Evolutionary conservation across 2,888 invertebrate genomes (phyloP).

Genomic region (Eupithecia inturbata): DNA sequence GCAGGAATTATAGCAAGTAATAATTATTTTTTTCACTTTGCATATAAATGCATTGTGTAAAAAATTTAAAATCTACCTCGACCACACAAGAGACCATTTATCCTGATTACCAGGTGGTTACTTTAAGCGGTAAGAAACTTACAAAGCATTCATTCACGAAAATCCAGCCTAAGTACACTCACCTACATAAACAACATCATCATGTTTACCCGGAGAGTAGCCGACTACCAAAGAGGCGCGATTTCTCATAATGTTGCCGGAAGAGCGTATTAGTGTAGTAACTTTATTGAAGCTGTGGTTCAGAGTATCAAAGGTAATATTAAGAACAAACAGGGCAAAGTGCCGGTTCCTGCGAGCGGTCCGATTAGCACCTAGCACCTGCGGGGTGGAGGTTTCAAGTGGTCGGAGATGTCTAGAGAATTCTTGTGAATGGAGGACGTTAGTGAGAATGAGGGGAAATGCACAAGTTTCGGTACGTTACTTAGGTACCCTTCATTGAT

Average conservation of each 20-base stretch:
- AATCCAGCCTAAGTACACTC: conserved; percentile 32
- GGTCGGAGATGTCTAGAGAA: neutral
- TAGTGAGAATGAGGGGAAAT: neutral
- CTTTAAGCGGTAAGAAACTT: conserved; percentile 11
- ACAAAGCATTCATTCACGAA: conserved; percentile 36
- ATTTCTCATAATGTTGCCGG: conserved; percentile 77
- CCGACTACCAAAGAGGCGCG: conserved; percentile 59
- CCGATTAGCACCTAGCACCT: conserved; percentile 72
- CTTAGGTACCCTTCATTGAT: neutral
- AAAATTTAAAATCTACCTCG: neutral
- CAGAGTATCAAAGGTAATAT: conserved; percentile 55
- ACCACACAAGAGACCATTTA: conserved; percentile 11
- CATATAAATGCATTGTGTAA: neutral
- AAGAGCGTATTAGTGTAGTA: conserved; percentile 75
- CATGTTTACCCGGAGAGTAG: conserved; percentile 58
- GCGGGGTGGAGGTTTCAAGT: neutral
- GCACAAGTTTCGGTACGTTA: neutral
- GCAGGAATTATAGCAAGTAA: no score
- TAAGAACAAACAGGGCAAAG: conserved; percentile 76
- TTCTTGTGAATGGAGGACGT: conserved; percentile 5
- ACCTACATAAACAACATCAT: conserved; percentile 43
- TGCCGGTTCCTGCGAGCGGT: conserved; percentile 60
- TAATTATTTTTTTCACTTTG: no score
- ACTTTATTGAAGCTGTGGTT: conserved; percentile 14
- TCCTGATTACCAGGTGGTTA: conserved; percentile 11